Base-by-base conservation (phyloP, 2,797 vertebrate species). In the Onychomys arenicola region DNA sequence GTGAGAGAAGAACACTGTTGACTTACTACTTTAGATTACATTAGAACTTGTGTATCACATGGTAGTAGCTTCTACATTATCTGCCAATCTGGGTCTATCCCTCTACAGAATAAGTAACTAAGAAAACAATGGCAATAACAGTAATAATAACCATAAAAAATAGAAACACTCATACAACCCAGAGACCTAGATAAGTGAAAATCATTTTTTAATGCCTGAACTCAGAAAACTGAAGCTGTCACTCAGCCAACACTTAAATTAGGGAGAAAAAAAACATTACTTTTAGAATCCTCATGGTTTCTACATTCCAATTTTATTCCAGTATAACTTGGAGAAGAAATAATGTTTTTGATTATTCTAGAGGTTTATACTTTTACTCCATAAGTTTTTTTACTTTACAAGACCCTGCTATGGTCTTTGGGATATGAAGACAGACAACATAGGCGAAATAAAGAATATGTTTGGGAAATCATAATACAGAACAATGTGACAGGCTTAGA, bases 271-370 rank as follows among this genome's bases (percentile, higher is more conserved):
- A 95, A 91, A 84, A 16, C 19, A 17, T 69, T 80, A 1, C 19
- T 93, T 75, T 89, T 81, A 5, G 9, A 40, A 37, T 67, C n/a
- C 90, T 89, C 49, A 82, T 75, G 32, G 21, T 77, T 92, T 95
- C 52, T 93, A 37, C 83, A 63, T 85, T 89, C 12, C 63, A 69
- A 82, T 90, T 95, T 91, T 94, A 4, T 46, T 87, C 10, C 89
- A 34, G 14, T n/a, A 7, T 59, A 76, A 27, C 0, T 46, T 81
- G 37, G 71, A 93, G 57, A 87, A 93, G 61, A 25, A 76, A 57
- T 49, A 7, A 19, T 65, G 10, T 52, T 57, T 94, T 88, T 69
- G 93, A 6, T 81, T 95, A 34, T 83, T 23, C 17, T 75, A 43
- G 52, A 17, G 11, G 16, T 83, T 83, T 94, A 87, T 21, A 63